phyloP scores from a whole-genome alignment of 2,797 vertebrate genomes.

The Tauraco hartlaubi region DNA sequence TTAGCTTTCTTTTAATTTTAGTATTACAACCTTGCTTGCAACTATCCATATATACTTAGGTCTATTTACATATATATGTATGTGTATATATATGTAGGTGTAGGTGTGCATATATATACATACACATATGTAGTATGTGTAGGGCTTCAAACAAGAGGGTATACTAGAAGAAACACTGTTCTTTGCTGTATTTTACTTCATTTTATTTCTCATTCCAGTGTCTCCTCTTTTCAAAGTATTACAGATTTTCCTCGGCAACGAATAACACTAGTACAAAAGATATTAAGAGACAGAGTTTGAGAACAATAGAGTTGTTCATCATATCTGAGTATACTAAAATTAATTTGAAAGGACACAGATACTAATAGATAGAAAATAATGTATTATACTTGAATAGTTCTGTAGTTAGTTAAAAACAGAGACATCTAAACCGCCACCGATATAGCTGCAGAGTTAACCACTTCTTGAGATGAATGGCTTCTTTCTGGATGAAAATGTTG shows the following conservation, averaged over 20 bases:
- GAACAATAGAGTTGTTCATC: background rate
- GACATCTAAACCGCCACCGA: background rate
- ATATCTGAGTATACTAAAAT: background rate
- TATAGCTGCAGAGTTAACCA: background rate
- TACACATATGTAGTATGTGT: accelerated
- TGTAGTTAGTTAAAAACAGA: background rate
- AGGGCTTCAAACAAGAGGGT: background rate
- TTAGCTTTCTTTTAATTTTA: background rate
- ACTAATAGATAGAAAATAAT: background rate
- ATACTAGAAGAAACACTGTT: background rate
- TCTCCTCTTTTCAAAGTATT: background rate
- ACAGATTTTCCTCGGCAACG: background rate
- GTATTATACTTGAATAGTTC: background rate
- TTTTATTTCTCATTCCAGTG: background rate
- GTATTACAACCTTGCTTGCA: background rate
- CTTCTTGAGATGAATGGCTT: background rate
- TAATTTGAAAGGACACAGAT: background rate
- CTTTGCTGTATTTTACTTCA: background rate
- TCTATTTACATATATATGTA: background rate
- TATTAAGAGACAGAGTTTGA: background rate
- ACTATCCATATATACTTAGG: background rate
- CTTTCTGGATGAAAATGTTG: background rate
- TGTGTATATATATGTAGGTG: too few species aligned
- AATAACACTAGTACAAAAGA: background rate
- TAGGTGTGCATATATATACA: background rate